Evolutionary conservation across 2,888 invertebrate species (phyloP).

Genomic region (Sympetrum striolatum): DNA sequence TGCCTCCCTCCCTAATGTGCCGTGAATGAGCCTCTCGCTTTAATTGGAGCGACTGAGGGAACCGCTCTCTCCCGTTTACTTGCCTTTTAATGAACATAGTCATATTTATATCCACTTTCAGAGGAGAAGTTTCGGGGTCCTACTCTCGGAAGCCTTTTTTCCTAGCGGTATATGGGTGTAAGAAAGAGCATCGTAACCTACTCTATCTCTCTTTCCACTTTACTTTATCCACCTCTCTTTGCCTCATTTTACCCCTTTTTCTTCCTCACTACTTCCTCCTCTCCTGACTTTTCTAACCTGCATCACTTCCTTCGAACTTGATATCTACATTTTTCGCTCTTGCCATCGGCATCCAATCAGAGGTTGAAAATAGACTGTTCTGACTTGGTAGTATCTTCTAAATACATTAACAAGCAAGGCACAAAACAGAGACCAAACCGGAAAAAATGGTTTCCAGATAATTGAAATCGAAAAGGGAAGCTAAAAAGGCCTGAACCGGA

Average conservation of each 20-base stretch:
- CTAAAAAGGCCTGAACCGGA: too few species aligned
- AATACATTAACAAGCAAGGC: too few species aligned
- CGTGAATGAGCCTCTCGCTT: conserved; percentile 20
- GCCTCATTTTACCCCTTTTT: not conserved
- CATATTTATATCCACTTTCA: conserved; percentile 17
- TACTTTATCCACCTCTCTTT: not conserved
- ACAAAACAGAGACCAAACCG: too few species aligned
- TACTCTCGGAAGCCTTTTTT: not conserved
- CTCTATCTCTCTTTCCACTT: not conserved
- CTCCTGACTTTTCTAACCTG: too few species aligned
- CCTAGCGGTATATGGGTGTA: not conserved
- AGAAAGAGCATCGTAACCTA: not conserved
- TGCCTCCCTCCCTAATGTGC: conserved; percentile 17
- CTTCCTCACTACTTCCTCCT: not conserved
- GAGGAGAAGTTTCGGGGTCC: not conserved
- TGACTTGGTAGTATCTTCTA: too few species aligned
- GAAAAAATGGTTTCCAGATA: too few species aligned
- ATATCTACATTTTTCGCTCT: too few species aligned
- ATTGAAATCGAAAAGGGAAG: too few species aligned
- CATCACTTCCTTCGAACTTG: too few species aligned
- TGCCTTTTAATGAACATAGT: not conserved
- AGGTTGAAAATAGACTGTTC: too few species aligned
- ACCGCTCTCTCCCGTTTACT: not conserved
- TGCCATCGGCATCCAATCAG: too few species aligned
- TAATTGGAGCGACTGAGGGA: conserved; percentile 2